Conservation (phyloP, 2,888 invertebrate genomes). For the Drosophila formosana region DNA sequence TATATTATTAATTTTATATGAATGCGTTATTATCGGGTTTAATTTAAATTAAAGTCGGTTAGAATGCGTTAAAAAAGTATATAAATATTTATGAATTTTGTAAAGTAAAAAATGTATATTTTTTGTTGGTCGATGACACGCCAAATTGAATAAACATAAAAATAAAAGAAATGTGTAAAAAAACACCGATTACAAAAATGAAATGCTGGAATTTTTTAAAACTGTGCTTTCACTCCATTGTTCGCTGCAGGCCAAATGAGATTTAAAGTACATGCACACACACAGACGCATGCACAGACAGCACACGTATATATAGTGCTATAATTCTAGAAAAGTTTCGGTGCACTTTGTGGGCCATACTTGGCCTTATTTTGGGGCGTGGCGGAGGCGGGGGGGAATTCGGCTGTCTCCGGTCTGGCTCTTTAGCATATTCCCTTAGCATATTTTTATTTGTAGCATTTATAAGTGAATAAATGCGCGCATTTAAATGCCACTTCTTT, state of each 20-base stretch:
- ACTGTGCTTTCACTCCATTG: not conserved
- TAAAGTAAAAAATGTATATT: no score
- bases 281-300: constrained; percentile 17
- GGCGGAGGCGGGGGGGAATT: constrained; percentile 5
- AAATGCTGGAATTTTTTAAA: not conserved
- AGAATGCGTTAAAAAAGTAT: no score
- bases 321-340: constrained; percentile 54
- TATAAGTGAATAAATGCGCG: constrained; percentile 81
- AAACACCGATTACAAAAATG: no score
- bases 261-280: constrained; percentile 69
- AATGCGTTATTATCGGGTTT: no score
- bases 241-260: constrained; percentile 73
- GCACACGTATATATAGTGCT: constrained; percentile 8
- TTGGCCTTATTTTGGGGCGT: constrained; percentile 59
- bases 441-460: constrained; percentile 79
- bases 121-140: no score
- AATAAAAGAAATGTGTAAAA: no score
- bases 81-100: no score
- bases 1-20: no score
- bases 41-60: no score
- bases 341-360: constrained; percentile 66
- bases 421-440: constrained; percentile 75
- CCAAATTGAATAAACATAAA: no score
- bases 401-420: constrained; percentile 39
- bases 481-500: constrained; percentile 78